Base-by-base conservation (phyloP, 2,888 invertebrate species). In the Ferrisia virgata region DNA sequence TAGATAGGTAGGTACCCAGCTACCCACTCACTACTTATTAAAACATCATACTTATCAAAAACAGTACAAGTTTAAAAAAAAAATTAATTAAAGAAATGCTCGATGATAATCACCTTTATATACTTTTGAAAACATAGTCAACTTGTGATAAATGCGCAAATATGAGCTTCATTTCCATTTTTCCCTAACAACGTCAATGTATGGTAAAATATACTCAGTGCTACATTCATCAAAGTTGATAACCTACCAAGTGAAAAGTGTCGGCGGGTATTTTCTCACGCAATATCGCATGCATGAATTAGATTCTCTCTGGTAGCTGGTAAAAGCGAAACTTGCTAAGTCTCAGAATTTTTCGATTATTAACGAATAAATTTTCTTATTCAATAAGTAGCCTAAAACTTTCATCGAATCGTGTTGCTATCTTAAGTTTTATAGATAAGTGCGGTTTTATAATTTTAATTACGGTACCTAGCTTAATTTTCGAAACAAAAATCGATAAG, bases 131-230 rank as follows among this genome's bases (percentile, higher is more conserved):
- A 5, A 64, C 4, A 5, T 28, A 64, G 11, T 64, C 58, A 13
- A 15, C n/a, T 3, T 47, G 28, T 28, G 33, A 33, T 72, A 36
- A 72, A 72, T 72, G 33, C 33, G 72, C 72, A 33, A 72, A 31
- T 72, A 72, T 28, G 72, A 72, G 33, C 72, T 72, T 64, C 58
- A 64, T 64, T 72, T 72, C 28, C 72, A 72, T 72, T 72, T 64
- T 64, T 6, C 31, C 33, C 72, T 33, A 72, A 36, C 72, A 8
- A 31, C 72, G 72, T 33, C 72, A 33, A 72, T 72, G n/a, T n/a
- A 72, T 72, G 33, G 72, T 72, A 72, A 72, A 72, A 72, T 72
- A 33, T 72, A 72, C 58, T 5, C 25, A 64, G 18, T 64, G 64
- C 28, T 64, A 33, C 31, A 33, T 72, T 72, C 33, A 33, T 72